These are phyloP conservation scores for Kradibia gibbosae DNA, from an alignment of 1,140 invertebrate genomes.

Conservation along the genomic window DNA sequence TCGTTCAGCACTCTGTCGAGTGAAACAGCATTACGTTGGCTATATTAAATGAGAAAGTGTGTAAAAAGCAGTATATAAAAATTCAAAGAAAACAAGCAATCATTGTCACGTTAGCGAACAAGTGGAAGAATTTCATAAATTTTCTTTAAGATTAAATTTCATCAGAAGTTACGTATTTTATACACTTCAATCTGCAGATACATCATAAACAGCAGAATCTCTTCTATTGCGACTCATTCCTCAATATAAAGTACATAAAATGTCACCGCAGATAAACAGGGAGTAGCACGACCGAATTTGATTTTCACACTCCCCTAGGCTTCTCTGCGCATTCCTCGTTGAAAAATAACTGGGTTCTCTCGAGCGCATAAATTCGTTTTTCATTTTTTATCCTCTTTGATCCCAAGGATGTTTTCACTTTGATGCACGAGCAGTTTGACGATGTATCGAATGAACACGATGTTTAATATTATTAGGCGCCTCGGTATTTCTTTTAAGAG, in stretches of 20 bases:
- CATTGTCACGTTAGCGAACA: background rate
- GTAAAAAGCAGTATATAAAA: too few species aligned
- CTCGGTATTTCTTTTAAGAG: background rate
- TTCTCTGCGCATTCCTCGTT: background rate
- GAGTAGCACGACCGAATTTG: slow-evolving; percentile 3
- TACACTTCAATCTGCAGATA: background rate
- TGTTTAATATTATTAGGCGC: slow-evolving; percentile 8
- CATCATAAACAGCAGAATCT: slow-evolving; percentile 3
- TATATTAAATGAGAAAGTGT: too few species aligned
- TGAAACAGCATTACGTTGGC: too few species aligned
- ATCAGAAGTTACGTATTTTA: background rate
- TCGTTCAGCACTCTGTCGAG: too few species aligned
- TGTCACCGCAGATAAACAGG: background rate
- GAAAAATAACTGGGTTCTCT: slow-evolving; percentile 6
- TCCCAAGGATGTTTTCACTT: background rate
- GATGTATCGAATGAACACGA: background rate
- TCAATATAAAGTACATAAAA: background rate
- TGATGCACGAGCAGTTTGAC: background rate
- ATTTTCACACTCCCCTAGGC: background rate
- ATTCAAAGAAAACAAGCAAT: background rate
- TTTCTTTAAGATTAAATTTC: slow-evolving; percentile 13
- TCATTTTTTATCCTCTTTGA: background rate
- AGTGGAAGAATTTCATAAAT: background rate
- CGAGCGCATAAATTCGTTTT: background rate
- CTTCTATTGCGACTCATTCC: background rate